Conservation (phyloP, 2,888 invertebrate genomes). For the Dynastes hyllus region DNA sequence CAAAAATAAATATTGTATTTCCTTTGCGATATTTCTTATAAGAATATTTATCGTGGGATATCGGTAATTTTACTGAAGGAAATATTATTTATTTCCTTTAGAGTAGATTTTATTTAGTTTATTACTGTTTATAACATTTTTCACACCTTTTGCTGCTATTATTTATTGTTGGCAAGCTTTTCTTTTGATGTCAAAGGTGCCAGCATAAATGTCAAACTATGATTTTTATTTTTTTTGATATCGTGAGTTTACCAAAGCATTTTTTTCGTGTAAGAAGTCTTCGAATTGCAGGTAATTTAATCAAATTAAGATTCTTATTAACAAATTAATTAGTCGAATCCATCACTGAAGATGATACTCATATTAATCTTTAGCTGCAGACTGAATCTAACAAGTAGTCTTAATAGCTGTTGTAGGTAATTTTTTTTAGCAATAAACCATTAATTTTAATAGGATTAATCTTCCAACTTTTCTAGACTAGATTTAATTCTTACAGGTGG, state of each 20-base stretch:
- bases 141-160: not conserved
- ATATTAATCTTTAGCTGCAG: not conserved
- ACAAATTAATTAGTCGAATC: conserved; percentile 7
- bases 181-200: conserved; percentile 28
- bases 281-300: conserved; percentile 20
- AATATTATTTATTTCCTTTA: too few relatives aligned
- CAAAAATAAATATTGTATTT: not conserved
- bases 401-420: not conserved
- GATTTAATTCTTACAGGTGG: conserved; percentile 54
- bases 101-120: too few relatives aligned
- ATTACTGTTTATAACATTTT: too few relatives aligned
- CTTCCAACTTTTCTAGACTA: conserved; percentile 43
- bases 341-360: not conserved
- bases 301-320: not conserved
- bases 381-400: not conserved
- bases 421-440: not conserved
- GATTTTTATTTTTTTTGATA: conserved; percentile 19
- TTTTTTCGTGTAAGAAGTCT: conserved; percentile 3
- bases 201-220: conserved; percentile 23
- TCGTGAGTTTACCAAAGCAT: conserved; percentile 5
- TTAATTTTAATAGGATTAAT: conserved; percentile 3
- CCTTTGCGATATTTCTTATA: not conserved
- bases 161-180: conserved; percentile 25
- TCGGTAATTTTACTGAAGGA: too few relatives aligned
- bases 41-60: not conserved